Evolutionary conservation across 2,797 vertebrate genomes (phyloP).

Genomic region (Hyperoplus immaculatus): DNA sequence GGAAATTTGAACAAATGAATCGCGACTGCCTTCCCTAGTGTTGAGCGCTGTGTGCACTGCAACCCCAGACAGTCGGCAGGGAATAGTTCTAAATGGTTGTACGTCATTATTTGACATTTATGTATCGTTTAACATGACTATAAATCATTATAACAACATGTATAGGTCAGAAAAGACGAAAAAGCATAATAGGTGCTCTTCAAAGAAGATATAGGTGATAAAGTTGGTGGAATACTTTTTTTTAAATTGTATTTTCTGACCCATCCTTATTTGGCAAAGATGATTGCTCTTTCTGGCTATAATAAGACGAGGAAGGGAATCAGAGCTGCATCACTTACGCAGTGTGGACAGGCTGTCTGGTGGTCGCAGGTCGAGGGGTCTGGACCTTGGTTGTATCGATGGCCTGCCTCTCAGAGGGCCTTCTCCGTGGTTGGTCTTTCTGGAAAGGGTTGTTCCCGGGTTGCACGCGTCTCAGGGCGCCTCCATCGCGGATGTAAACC

Average conservation of each 20-base stretch:
- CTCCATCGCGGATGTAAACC: constrained; percentile 90
- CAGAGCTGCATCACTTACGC: constrained; percentile 79
- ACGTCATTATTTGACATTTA: no score
- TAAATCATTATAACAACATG: no score
- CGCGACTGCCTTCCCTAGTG: no score
- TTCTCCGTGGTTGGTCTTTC: constrained; percentile 75
- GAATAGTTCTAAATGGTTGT: no score
- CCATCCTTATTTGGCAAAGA: constrained; percentile 12
- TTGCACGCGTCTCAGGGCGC: constrained; percentile 78
- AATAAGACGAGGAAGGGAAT: constrained; percentile 18
- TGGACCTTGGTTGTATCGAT: constrained; percentile 65
- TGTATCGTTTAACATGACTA: no score
- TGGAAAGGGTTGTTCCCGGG: constrained; percentile 79
- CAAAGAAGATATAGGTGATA: neutral
- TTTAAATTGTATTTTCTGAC: neutral
- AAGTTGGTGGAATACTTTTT: neutral
- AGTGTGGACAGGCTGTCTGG: constrained; percentile 73
- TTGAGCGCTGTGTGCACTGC: no score
- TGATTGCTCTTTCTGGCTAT: constrained; percentile 16
- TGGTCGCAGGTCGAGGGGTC: constrained; percentile 75
- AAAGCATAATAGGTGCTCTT: no score
- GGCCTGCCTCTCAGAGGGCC: constrained; percentile 63
- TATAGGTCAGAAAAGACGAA: no score
- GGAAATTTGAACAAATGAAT: no score
- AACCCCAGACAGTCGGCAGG: no score